phyloP scores from a whole-genome alignment of 2,888 invertebrate genomes.

The Lobophora halterata region DNA sequence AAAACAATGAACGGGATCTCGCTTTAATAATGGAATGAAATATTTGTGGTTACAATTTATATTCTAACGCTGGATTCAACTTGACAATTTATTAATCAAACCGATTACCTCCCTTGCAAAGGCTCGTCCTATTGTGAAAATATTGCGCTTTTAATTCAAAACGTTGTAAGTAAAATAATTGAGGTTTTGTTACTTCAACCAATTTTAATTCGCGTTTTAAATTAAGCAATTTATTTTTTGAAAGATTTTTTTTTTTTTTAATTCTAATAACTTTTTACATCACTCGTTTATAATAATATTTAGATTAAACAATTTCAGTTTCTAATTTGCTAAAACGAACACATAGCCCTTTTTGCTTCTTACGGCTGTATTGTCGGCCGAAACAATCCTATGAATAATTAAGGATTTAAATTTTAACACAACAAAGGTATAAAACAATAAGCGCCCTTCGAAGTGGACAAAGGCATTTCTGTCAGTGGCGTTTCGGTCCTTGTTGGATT shows the following conservation, averaged over 20 bases:
- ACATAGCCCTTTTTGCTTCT: conserved; percentile 6
- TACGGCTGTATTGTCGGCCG: conserved; percentile 52
- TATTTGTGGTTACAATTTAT: conserved; percentile 80
- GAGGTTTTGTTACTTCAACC: not conserved
- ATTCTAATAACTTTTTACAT: no score
- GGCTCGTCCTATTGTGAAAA: conserved; percentile 76
- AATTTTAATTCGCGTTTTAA: no score
- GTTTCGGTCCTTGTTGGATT: conserved; percentile 57
- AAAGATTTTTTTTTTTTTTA: no score
- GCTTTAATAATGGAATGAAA: conserved; percentile 75
- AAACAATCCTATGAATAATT: conserved; percentile 81
- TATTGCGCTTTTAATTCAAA: conserved; percentile 35
- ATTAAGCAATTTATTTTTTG: no score
- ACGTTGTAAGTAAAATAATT: not conserved
- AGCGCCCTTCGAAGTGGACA: conserved; percentile 74
- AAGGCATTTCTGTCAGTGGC: conserved; percentile 70
- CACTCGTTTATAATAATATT: no score
- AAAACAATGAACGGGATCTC: conserved; percentile 76
- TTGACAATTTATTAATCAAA: conserved; percentile 82
- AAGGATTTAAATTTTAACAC: conserved; percentile 79
- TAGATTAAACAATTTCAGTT: not conserved
- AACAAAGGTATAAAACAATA: conserved; percentile 79
- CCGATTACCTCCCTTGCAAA: conserved; percentile 76
- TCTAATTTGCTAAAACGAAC: conserved; percentile 4
- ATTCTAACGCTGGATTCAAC: conserved; percentile 78